A percentile compares a stretch with the other conserved stretches of the same genome.
Conservation (phyloP, 2,113 vertebrate species). For the Pseudopipra pipra region DNA sequence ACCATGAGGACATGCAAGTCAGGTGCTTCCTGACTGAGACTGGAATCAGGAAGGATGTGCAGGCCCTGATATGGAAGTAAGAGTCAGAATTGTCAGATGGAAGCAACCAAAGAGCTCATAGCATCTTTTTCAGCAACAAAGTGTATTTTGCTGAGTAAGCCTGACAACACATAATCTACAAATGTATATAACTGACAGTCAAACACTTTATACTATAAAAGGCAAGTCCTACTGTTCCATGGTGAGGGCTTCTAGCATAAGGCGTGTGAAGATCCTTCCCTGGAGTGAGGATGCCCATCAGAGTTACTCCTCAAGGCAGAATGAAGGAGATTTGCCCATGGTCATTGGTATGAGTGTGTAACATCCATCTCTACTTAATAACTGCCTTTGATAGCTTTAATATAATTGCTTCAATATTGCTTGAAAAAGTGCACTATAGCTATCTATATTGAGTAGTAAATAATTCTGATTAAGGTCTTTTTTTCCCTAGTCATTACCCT, state of each 20-base stretch:
- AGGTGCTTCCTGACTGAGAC: neutral
- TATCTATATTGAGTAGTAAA: neutral
- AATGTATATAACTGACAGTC: neutral
- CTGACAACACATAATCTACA: neutral
- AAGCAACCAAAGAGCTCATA: neutral
- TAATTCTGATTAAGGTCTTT: neutral
- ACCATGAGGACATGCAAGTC: neutral
- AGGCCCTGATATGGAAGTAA: neutral
- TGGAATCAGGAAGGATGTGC: neutral
- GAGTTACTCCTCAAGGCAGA: neutral
- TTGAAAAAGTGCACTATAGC: neutral
- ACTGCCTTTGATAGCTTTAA: neutral
- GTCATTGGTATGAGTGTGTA: neutral
- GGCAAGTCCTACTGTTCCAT: neutral
- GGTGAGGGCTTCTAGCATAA: neutral
- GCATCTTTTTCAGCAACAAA: neutral
- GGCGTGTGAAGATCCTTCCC: neutral
- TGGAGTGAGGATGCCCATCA: neutral
- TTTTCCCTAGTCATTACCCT: neutral
- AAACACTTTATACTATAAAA: neutral
- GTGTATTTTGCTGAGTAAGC: neutral
- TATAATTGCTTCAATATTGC: neutral
- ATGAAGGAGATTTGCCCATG: neutral
- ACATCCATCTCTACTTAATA: neutral
- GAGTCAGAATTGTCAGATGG: neutral